A percentile compares a stretch with the other conserved stretches of the same genome.
Evolutionary conservation across 2,888 invertebrate genomes (phyloP).

Genomic region (Lepetodrilus schrolli): DNA sequence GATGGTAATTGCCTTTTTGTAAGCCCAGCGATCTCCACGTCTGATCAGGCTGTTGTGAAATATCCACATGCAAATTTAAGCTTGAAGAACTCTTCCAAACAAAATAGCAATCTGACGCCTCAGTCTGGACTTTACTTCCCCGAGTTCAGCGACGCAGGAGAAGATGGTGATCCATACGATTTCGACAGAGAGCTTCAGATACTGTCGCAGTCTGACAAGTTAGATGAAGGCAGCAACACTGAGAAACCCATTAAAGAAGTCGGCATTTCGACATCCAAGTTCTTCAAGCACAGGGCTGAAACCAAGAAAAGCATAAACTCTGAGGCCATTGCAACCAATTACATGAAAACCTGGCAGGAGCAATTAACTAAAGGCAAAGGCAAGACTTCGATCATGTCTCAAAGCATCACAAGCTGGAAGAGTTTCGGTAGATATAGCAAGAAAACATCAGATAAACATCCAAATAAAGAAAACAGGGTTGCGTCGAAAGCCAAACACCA

Average conservation of each 20-base stretch:
- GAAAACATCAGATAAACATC: too few species aligned
- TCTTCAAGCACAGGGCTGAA: background rate
- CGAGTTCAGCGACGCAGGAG: background rate
- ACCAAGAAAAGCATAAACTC: background rate
- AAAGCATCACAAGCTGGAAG: background rate
- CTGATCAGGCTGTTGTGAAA: too few species aligned
- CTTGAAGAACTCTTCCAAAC: too few species aligned
- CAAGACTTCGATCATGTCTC: background rate
- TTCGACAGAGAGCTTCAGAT: background rate
- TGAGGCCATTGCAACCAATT: slow-evolving; percentile 10
- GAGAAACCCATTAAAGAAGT: background rate
- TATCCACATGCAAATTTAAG: too few species aligned
- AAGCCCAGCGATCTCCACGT: too few species aligned
- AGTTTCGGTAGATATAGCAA: background rate
- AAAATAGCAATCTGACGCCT: too few species aligned
- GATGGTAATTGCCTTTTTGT: too few species aligned
- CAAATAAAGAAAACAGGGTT: too few species aligned
- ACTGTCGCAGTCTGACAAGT: background rate
- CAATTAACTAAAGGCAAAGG: background rate
- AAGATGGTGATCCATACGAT: background rate
- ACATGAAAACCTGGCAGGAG: slow-evolving; percentile 14
- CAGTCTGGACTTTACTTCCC: slow-evolving; percentile 1
- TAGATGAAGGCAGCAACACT: background rate
- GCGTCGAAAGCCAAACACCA: background rate
- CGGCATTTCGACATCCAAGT: background rate